Evolutionary conservation across 2,113 vertebrate genomes (phyloP), one percentile per base, ranked within the genome.

Genomic region (Artemisiospiza belli): DNA sequence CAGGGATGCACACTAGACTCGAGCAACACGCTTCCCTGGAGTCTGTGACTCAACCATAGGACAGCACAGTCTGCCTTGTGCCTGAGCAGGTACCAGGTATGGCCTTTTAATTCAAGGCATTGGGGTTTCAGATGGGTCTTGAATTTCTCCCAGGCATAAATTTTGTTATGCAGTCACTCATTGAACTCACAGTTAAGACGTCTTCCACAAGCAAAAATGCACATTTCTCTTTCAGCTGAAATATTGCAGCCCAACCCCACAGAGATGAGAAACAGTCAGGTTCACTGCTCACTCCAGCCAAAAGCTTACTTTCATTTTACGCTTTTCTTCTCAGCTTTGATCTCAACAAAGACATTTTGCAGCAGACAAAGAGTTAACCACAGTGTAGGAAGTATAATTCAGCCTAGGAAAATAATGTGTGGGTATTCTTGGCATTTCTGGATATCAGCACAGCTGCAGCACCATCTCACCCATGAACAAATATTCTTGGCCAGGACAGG

Each of bases 351-450:
- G 31, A n/a, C 2, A 37, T 78, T 86, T 70, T 58, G 35, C 25
- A 37, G 76, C 46, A 83, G 55, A 23, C 31, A 77, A 86, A 68
- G 85, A 68, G 92, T 94, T 95, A 94, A 94, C 62, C 82, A 61
- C 9, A 28, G 20, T 25, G 22, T 33, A 85, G 63, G 28, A 69
- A 13, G 24, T 77, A 30, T 63, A 72, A 84, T 80, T 85, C 74
- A 78, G 55, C 49, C 25, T 63, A 57, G 43, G 23, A 73, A 93
- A 89, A 47, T 15, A 3, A 52, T 62, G 59, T 86, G 21, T n/a
- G 44, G 27, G 20, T 81, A 83, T 54, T 75, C 43, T 81, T 87
- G 49, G 64, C 66, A 31, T 86, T 94, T 94, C 82, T 79, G 37
- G 24, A 5, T 61, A 79, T 61, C 27, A 1, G 82, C 91, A 82